Evolutionary conservation across 2,797 vertebrate genomes (phyloP).

Genomic region (Notamacropus eugenii): DNA sequence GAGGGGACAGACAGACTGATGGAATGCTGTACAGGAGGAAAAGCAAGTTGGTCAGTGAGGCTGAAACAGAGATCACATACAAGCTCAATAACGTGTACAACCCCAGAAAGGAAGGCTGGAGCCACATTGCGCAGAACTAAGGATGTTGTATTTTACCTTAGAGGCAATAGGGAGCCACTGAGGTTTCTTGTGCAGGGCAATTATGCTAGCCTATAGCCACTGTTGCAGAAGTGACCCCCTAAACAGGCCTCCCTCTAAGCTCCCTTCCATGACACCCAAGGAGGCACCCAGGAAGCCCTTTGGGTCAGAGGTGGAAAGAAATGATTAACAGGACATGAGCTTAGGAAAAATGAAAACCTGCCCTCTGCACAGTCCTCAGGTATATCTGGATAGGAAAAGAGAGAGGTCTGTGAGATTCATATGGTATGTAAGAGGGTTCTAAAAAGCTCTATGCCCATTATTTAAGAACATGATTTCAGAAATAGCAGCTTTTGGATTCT

Average conservation of each 20-base stretch:
- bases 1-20: neutral
- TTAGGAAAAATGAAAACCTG: neutral
- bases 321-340: neutral
- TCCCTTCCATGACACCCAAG: neutral
- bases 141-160: neutral
- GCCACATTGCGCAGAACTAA: neutral
- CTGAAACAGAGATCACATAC: neutral
- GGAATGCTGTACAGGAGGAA: neutral
- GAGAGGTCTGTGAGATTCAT: rapidly evolving
- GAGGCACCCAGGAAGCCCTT: neutral
- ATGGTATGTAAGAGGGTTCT: neutral
- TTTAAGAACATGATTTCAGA: constrained; percentile 59
- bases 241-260: neutral
- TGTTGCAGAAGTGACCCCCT: neutral
- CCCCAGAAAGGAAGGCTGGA: neutral
- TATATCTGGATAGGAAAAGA: neutral
- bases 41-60: neutral
- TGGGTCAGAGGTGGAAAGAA: neutral
- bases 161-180: neutral
- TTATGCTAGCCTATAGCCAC: neutral
- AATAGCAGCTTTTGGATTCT: constrained; percentile 50
- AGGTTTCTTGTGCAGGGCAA: neutral
- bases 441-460: constrained; percentile 35
- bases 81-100: neutral
- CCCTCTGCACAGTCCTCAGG: neutral